Conservation (phyloP, 2,888 invertebrate genomes). For the Microchrysa polita region DNA sequence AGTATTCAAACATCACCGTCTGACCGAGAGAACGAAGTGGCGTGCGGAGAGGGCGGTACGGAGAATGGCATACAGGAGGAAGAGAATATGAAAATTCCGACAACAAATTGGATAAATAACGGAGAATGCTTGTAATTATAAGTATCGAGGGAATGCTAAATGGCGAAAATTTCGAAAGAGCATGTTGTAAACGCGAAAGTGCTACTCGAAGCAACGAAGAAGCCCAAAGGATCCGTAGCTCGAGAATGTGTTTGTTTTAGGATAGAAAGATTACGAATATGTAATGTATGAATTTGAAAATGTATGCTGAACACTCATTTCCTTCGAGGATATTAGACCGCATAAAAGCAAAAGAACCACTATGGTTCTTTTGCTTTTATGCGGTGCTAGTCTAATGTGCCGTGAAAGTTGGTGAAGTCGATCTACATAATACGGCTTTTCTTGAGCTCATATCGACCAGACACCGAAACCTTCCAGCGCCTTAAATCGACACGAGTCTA, state of each 20-base stretch:
- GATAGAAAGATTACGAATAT: no score
- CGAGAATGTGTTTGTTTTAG: no score
- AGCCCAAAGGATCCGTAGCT: neutral
- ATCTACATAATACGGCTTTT: no score
- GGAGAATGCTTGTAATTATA: conserved; percentile 40
- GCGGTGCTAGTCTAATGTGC: conserved; percentile 12
- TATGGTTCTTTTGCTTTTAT: neutral
- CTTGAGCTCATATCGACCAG: no score
- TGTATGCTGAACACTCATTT: no score
- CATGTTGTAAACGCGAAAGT: neutral
- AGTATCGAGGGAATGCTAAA: conserved; percentile 3
- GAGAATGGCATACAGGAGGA: no score
- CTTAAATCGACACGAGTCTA: no score
- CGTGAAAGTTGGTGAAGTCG: neutral
- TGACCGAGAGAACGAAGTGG: conserved; percentile 18
- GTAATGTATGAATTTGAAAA: no score
- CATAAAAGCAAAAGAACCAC: no score
- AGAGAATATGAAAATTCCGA: conserved; percentile 42
- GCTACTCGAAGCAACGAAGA: neutral
- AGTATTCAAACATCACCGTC: conserved; percentile 47
- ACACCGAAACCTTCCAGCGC: no score
- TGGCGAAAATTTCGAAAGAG: neutral
- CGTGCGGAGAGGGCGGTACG: no score
- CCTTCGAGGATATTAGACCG: no score
- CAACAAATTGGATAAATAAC: conserved; percentile 48